Evolutionary conservation across 2,113 vertebrate species (phyloP), one percentile per base, ranked within the genome.

Genomic region (Etheostoma spectabile): DNA sequence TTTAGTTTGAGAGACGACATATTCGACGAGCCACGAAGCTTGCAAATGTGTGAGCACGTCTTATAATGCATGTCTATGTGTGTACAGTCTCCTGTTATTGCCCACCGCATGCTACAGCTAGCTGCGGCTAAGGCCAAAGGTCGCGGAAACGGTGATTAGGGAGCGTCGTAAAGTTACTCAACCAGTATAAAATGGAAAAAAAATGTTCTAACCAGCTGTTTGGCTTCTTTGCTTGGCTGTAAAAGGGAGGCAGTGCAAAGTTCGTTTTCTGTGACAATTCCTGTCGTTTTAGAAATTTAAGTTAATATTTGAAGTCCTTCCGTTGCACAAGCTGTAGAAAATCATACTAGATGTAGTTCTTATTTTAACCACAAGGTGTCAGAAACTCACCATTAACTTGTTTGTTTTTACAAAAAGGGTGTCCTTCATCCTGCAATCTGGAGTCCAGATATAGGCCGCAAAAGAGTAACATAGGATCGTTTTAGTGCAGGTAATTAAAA

Each of bases 1-100:
- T 22, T 83, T 84, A 4, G 33, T 15, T 1, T 21, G 22, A 18
- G 75, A 79, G 76, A 57, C 45, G 91, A 94, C 95, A 96, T 96
- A 67, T 93, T 77, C 83, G 63, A 16, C 51, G 15, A 51, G 38
- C 1, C 2, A 60, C 75, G 1, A 53, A 55, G 72, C 3, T 27
- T 2, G 65, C 2, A 61, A 46, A 6, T 53, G 67, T 12, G 10
- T 52, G 42, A 86, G 42, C n/a, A 33, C 35, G 16, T 68, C 18
- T 60, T 55, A 53, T 7, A 14, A 52, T 0, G 21, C 35, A 2
- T 51, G 74, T 19, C 16, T 60, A 3, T 83, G 53, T n/a, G 64
- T 53, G 63, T 48, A 35, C 38, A 88, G 74, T 33, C 66, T 8
- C 15, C 46, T 18, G 52, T 59, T 21, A 63, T 56, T 30, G 74